Evolutionary conservation across 2,888 invertebrate species (phyloP).

Genomic region (Agonopterix subpropinquella): DNA sequence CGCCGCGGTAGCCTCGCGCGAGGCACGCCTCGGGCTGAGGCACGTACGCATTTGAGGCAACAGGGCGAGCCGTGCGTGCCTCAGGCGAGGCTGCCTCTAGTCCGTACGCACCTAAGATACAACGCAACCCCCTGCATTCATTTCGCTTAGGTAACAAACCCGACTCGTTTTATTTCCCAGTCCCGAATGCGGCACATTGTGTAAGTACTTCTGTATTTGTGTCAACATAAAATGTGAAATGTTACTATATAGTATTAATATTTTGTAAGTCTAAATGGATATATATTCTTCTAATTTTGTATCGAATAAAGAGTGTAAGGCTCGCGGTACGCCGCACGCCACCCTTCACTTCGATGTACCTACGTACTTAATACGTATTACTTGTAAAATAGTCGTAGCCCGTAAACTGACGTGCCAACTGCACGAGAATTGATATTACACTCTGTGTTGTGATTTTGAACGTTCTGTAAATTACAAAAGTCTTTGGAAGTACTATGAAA

Average conservation of each 20-base stretch:
- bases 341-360: conserved; percentile 26
- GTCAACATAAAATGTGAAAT: conserved; percentile 53
- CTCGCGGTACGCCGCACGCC: conserved; percentile 10
- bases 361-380: conserved; percentile 50
- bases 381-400: conserved; percentile 46
- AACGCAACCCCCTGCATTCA: conserved; percentile 1
- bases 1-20: too few relatives aligned
- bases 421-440: conserved; percentile 75
- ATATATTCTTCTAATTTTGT: conserved; percentile 76
- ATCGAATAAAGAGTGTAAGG: conserved; percentile 28
- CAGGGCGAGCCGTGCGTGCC: too few relatives aligned
- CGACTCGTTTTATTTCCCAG: conserved; percentile 20
- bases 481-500: conserved; percentile 59
- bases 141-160: conserved; percentile 16
- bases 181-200: conserved; percentile 43
- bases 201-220: conserved; percentile 56
- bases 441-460: conserved; percentile 77
- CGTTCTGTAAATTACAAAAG: conserved; percentile 72
- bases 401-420: conserved; percentile 58
- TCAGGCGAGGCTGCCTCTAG: too few relatives aligned
- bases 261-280: conserved; percentile 71
- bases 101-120: too few relatives aligned
- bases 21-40: too few relatives aligned
- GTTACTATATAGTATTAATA: conserved; percentile 59
- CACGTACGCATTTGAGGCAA: too few relatives aligned